Conservation (phyloP, 35 echinoderm and acorn worm genomes). For the Ptychodera flava region DNA sequence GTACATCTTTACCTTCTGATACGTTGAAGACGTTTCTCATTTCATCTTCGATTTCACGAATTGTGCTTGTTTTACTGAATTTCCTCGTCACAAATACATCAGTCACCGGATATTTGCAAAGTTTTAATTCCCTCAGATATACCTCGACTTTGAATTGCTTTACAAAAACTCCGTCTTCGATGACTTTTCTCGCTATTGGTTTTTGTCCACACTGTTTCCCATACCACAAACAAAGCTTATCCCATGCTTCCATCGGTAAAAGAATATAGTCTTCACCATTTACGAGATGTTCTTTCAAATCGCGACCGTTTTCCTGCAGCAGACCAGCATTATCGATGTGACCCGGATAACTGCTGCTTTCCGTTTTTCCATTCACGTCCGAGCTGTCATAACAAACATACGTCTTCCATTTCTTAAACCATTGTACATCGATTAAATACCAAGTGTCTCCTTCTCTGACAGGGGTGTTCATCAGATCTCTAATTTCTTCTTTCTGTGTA, state of each 20-base stretch:
- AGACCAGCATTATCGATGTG: not conserved
- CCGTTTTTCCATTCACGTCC: not conserved
- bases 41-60: not conserved
- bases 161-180: not conserved
- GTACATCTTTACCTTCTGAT: not conserved
- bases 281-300: not conserved
- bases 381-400: not conserved
- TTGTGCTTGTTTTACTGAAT: not conserved
- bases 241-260: not conserved
- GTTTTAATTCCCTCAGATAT: not conserved
- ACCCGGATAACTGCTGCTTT: not conserved
- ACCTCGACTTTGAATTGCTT: not conserved
- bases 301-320: not conserved
- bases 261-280: not conserved
- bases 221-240: not conserved
- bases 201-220: not conserved
- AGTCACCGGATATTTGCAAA: not conserved
- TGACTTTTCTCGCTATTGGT: not conserved
- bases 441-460: not conserved
- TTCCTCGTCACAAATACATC: not conserved
- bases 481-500: not conserved
- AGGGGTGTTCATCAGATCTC: not conserved
- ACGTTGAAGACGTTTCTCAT: not conserved
- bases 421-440: not conserved
- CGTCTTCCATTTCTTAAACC: not conserved